These are phyloP conservation scores for Aphis craccivora DNA, from an alignment of 1,140 invertebrate species.

Conservation along the genomic window DNA sequence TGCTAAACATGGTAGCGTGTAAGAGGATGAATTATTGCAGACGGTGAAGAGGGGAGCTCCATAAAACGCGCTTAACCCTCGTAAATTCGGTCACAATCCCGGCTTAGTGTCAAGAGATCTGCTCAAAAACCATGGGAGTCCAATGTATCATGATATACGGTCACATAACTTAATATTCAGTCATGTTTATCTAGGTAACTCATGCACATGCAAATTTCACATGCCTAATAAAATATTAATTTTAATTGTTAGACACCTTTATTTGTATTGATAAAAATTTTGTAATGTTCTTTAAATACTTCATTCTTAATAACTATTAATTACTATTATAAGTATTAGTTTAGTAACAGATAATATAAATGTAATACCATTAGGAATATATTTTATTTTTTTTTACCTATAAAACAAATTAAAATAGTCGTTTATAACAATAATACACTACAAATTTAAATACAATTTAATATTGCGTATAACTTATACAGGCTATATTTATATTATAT, in stretches of 20 bases:
- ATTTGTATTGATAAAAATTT: background rate
- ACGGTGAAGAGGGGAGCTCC: background rate
- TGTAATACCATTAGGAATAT: too few species aligned
- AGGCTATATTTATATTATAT: too few species aligned
- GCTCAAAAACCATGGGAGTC: conserved; percentile 26
- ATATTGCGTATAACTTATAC: background rate
- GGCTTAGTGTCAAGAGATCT: conserved; percentile 48
- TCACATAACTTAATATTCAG: conserved; percentile 3
- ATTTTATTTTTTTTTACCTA: background rate
- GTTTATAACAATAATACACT: background rate
- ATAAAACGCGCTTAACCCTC: conserved; percentile 46
- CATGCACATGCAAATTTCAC: background rate
- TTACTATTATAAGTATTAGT: background rate
- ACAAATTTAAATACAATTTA: background rate
- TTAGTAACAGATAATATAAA: too few species aligned
- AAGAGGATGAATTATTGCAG: conserved; percentile 34
- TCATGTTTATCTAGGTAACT: background rate
- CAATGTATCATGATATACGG: conserved; percentile 23
- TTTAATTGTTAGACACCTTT: background rate
- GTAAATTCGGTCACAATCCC: conserved; percentile 47
- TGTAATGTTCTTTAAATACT: background rate
- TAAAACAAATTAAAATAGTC: background rate
- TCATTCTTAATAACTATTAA: background rate
- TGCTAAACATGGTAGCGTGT: background rate
- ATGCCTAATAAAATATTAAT: background rate